These are phyloP conservation scores for Malurus leucopterus DNA, from an alignment of 2,797 vertebrate genomes.

Conservation along the genomic window DNA sequence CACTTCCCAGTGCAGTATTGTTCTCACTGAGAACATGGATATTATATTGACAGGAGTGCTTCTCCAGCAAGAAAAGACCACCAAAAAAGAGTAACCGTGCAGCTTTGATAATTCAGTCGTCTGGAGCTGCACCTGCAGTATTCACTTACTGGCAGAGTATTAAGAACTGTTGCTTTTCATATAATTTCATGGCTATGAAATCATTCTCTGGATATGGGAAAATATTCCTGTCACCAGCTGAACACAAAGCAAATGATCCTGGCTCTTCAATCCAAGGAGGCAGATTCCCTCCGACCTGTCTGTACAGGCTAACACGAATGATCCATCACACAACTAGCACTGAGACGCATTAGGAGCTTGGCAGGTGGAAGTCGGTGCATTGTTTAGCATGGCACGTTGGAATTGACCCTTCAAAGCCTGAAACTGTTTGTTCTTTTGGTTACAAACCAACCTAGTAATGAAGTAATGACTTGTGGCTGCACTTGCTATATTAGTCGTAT, in stretches of 20 bases:
- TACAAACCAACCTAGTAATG: not conserved
- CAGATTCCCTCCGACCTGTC: not conserved
- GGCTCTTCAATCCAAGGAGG: not conserved
- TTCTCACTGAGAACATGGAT: not conserved
- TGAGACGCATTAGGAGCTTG: not conserved
- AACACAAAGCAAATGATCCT: not conserved
- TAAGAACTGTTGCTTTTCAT: not conserved
- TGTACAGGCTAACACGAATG: not conserved
- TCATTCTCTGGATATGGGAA: not conserved
- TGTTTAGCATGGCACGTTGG: not conserved
- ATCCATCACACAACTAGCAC: not conserved
- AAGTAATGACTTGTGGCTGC: not conserved
- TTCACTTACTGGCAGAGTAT: not conserved
- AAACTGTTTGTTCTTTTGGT: not conserved
- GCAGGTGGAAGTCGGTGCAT: not conserved
- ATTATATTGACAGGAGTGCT: not conserved
- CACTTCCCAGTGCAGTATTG: not conserved
- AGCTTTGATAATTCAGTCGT: conserved; percentile 30
- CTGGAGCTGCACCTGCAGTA: not conserved
- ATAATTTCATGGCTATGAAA: not conserved
- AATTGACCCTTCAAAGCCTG: not conserved
- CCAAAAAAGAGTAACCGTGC: not conserved
- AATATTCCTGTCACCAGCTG: not conserved
- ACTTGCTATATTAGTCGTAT: not conserved
- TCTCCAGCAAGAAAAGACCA: not conserved